Base-by-base conservation (phyloP, 1,140 invertebrate genomes). In the Atopsyche davidsoni region DNA sequence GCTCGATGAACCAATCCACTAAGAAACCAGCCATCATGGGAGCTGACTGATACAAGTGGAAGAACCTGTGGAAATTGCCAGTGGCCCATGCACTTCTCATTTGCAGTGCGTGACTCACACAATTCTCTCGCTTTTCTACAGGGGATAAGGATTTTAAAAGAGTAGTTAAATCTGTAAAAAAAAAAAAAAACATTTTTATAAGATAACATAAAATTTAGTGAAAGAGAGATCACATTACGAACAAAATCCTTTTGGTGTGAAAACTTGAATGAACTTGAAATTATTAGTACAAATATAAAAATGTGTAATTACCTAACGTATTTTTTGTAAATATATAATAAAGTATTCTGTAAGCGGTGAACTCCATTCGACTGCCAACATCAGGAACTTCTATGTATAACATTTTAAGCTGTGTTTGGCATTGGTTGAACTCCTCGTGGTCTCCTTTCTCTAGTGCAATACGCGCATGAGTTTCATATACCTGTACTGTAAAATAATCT, bases 361-460 rank as follows among this genome's bases (percentile, higher is more conserved):
- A 99, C 74, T 99, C 96, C 51, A 86, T 78, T 60, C 80, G 75
- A 17, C 80, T 80, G 44, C 83, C 84, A 19, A 85, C 67, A 55
- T 77, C 68, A 21, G 70, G 70, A 50, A 74, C 53, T 63, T 89
- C 86, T 47, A 78, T 67, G 67, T 96, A 98, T 7, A 99, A 75
- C 76, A 92, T 87, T 76, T 91, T 90, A 19, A 99, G 73, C 73
- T 98, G 96, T 28, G 93, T 96, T 73, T 98, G 96, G 69, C 96
- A 98, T 66, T 98, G 96, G 76, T 98, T 98, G 65, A 98, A 98
- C 68, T 98, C 96, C 67, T 96, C 93, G 68, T 96, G 92, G 66
- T 99, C 96, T 34, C 91, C 89, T 70, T 93, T 96, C 67, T 98
- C 95, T 64, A 98, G 76, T 42, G 95, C 95, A 64, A 98, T 93